Base-by-base conservation (phyloP, 2,797 vertebrate genomes). In the Enteromius trimaculatus region DNA sequence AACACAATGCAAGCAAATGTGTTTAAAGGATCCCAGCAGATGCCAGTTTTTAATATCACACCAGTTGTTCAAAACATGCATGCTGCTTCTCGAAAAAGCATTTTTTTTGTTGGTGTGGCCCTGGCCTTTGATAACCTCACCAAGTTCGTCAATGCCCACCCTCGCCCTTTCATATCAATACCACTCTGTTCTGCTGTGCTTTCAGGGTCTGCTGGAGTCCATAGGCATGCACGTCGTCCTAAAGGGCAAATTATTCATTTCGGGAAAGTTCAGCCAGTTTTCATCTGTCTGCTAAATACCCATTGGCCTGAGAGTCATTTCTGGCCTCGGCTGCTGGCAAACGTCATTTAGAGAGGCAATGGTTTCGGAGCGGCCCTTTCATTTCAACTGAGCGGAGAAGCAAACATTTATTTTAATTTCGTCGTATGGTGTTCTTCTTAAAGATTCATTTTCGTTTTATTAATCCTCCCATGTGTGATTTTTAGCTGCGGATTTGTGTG, bases 221-320 rank as follows among this genome's bases (percentile, higher is more conserved):
- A 81, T 53, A 71, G 80, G 82, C 87, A 88, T 91, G 91, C 87
- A 84, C 72, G 86, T 86, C 85, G 86, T 91, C 89, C 87, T 88
- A 94, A 94, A 94, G 93, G 93, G 92, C 91, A 90, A 91, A 77
- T 90, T 83, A 23, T 87, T 92, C 88, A 90, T 76, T 17, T 80
- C 84, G 93, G 90, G 90, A 93, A 94, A 94, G 91, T 82, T 85
- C 90, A 92, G 89, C 90, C 68, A 82, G 91, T 91, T 93, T 92
- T 92, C 91, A 90, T 89, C 91, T 91, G 93, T 91, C 85, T 91
- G 88, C 92, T 91, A 92, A 94, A 92, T 91, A 89, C 88, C 92
- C 81, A 90, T 91, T 91, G 93, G 92, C 90, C 86, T 77, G 83
- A 88, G 90, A 90, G 92, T 92, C 91, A 91, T 91, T 92, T 91